Evolutionary conservation across 2,797 vertebrate genomes (phyloP), one percentile per base, ranked within the genome.

Genomic region (Platyrinchus mystaceus): DNA sequence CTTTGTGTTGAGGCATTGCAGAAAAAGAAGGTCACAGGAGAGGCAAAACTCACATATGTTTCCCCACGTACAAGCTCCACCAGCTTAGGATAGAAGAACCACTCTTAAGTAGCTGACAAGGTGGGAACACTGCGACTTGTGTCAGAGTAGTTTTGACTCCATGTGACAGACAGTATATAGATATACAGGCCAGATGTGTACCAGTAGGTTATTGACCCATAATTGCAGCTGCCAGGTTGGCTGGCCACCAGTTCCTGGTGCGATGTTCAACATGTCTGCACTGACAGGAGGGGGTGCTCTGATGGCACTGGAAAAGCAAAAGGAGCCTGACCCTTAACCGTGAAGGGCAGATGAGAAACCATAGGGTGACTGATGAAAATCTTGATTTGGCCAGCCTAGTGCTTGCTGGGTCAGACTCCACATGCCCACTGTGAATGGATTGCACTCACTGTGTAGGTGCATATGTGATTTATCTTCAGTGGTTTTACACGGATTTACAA

Each of bases 361-460:
- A 63, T 10, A 1, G 50, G 22, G 41, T 52, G 78, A 84, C 32
- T 43, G 60, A 89, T 64, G 81, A 69, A 90, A 93, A 92, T 74
- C 55, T 79, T 10, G 14, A 15, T 80, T 63, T 96, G 87, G 70
- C 80, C 81, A 87, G 86, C 58, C 39, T 59, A 71, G 28, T 36
- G 63, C 81, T 95, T 90, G 86, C 81, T 92, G 90, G 74, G 84
- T 82, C 28, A 4, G 53, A 28, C 84, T 92, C 87, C 87, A 60
- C 81, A 66, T 67, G 86, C 92, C 86, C 90, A 20, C 89, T 89
- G 86, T 76, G 95, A 94, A 66, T 44, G 78, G 75, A 84, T 59
- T 87, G 39, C 94, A 79, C 71, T 95, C 1, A 0, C 74, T 84
- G 46, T 67, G 84, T 41, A 44, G 80, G 74, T 87, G 73, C 67